Evolutionary conservation across 2,888 invertebrate genomes (phyloP).

Genomic region (Cerastis leucographa): DNA sequence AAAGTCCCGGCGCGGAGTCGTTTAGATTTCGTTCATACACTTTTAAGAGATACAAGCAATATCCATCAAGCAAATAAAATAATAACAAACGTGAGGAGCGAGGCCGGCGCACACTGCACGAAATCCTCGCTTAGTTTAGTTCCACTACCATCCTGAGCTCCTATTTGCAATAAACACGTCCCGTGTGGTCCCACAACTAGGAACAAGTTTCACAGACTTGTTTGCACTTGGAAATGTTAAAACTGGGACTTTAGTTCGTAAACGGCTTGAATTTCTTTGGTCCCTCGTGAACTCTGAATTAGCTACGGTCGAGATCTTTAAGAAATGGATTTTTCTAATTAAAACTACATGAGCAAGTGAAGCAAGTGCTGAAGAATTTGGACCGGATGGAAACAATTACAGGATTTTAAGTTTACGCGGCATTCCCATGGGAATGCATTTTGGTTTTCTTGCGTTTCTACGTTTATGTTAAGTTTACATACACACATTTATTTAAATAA

Average conservation of each 20-base stretch:
- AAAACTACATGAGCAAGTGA: slow-evolving; percentile 45
- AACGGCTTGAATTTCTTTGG: slow-evolving; percentile 77
- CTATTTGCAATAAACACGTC: slow-evolving; percentile 86
- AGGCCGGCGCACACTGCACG: slow-evolving; percentile 67
- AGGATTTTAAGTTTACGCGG: background rate
- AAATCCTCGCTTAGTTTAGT: slow-evolving; percentile 71
- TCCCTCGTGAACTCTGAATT: slow-evolving; percentile 77
- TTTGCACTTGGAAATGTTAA: slow-evolving; percentile 83
- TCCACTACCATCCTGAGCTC: slow-evolving; percentile 74
- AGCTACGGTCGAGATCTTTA: slow-evolving; percentile 71
- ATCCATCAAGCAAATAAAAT: slow-evolving; percentile 78
- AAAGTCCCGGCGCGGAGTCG: slow-evolving; percentile 48
- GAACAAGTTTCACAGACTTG: slow-evolving; percentile 82
- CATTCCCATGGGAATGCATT: background rate
- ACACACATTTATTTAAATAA: background rate
- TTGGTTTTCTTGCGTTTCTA: background rate
- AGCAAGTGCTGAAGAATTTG: slow-evolving; percentile 32
- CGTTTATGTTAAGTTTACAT: background rate
- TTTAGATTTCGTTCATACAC: slow-evolving; percentile 67
- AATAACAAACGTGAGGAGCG: slow-evolving; percentile 66
- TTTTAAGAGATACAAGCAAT: slow-evolving; percentile 72
- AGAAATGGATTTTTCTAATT: slow-evolving; percentile 56
- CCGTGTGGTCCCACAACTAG: slow-evolving; percentile 77
- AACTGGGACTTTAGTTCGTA: slow-evolving; percentile 78
- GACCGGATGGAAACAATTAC: background rate